These are phyloP conservation scores for Chydorus sphaericus DNA, from an alignment of 2,888 invertebrate species.

Conservation along the genomic window DNA sequence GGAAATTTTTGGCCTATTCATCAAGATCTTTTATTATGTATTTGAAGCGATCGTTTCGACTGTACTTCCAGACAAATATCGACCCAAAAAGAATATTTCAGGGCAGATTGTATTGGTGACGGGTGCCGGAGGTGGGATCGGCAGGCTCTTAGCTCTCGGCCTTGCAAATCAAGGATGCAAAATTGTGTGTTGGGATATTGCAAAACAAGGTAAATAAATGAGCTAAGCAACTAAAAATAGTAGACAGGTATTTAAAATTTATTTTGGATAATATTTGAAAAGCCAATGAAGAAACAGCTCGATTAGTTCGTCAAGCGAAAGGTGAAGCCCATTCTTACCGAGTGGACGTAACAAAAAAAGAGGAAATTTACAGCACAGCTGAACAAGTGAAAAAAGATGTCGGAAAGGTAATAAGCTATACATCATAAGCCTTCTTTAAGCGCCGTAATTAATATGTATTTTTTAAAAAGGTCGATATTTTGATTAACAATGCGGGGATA, in stretches of 20 bases:
- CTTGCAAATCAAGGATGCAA: conserved; percentile 58
- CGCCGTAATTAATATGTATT: background rate
- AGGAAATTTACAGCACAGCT: conserved; percentile 64
- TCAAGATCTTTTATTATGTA: conserved; percentile 41
- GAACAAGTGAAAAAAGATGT: conserved; percentile 58
- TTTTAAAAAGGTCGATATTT: conserved; percentile 51
- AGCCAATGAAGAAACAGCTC: conserved; percentile 68
- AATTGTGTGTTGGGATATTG: conserved; percentile 79
- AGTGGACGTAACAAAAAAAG: conserved; percentile 64
- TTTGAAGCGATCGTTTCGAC: conserved; percentile 38
- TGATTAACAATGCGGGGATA: conserved; percentile 88
- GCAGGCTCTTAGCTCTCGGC: conserved; percentile 55
- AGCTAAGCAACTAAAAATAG: too few species aligned
- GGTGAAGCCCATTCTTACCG: conserved; percentile 63
- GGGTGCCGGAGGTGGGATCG: conserved; percentile 80
- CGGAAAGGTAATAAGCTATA: conserved; percentile 41
- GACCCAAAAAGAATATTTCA: conserved; percentile 49
- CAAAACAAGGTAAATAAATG: conserved; percentile 58
- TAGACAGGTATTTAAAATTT: too few species aligned
- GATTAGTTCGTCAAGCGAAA: conserved; percentile 43
- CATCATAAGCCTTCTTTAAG: too few species aligned
- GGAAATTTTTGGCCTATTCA: too few species aligned
- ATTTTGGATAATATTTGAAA: conserved; percentile 18
- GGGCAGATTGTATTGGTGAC: conserved; percentile 71
- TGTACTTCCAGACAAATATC: conserved; percentile 37